Base-by-base conservation (phyloP, 2,113 vertebrate species). In the Carettochelys insculpta region DNA sequence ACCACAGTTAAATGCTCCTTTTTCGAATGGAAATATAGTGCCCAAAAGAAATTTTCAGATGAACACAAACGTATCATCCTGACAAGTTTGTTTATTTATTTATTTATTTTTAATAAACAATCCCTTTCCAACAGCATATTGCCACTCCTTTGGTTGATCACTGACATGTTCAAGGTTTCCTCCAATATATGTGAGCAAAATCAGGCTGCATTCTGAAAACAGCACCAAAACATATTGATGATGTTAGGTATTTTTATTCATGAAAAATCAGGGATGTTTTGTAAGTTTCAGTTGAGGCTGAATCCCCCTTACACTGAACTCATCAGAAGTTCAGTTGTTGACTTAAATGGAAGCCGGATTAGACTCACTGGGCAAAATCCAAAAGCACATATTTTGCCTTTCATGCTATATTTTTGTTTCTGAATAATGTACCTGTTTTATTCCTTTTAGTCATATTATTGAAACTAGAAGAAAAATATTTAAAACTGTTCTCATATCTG, bases 11-110 rank as follows among this genome's bases (percentile, higher is more conserved):
- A 95, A 85, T 90, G 34, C 68, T 87, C 61, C 51, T n/a, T 93
- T 95, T 93, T 90, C 95, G 95, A 95, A 95, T 85, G 92, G 90
- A 95, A 95, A 95, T 96, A 38, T 47, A 87, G 77, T 47, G 91
- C 88, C 80, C 75, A 87, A 77, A 96, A 94, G 91, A 96, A 95
- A 91, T 91, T 83, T 82, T 91, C 91, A 93, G 68, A 93, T 92
- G 93, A 94, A 90, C 84, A 24, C n/a, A 91, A 0, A 2, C 77
- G n/a, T n/a, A 92, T 87, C 82, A 85, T 88, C 25, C 29, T 68
- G 77, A 83, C 82, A 90, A 93, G 88, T 83, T 93, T 88, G 92
- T 94, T 95, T 87, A 86, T 91, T 77, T 20, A 14, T 4, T 10
- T n/a, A n/a, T n/a, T n/a, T n/a, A n/a, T 47, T 89, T 75, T 89